phyloP scores from a whole-genome alignment of 92 coral and sea anemone species.

The Parazoanthus atlanticus region DNA sequence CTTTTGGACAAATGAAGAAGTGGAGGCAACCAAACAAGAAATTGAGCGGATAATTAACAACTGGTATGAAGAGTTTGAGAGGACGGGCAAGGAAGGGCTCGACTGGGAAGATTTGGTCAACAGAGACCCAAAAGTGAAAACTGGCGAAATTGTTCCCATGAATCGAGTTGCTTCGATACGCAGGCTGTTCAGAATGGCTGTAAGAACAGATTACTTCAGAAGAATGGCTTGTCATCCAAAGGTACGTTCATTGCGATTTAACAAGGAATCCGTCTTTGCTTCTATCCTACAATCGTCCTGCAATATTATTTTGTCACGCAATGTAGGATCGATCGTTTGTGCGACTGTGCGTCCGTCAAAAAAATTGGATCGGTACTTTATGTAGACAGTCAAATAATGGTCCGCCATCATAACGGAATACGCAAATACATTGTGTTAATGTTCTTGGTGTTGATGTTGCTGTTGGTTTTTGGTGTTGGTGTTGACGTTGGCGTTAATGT shows the following conservation, averaged over 20 bases:
- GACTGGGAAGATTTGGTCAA: conserved; percentile 23
- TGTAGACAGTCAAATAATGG: too few species aligned
- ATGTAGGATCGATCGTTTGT: neutral
- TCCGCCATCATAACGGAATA: too few species aligned
- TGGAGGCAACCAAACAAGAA: conserved; percentile 20
- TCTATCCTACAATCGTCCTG: neutral
- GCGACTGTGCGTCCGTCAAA: neutral
- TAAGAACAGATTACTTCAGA: neutral
- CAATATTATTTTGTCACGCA: conserved; percentile 3
- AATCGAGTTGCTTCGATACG: conserved; percentile 5
- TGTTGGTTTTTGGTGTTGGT: neutral
- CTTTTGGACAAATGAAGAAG: conserved; percentile 16
- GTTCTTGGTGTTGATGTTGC: neutral
- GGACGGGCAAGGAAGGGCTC: neutral
- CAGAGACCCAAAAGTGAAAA: conserved; percentile 9
- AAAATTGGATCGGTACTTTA: too few species aligned
- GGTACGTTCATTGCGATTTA: neutral
- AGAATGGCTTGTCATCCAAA: conserved; percentile 14
- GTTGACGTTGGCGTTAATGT: too few species aligned
- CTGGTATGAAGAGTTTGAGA: conserved; percentile 17
- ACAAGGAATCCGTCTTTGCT: neutral
- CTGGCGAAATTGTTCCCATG: conserved; percentile 3
- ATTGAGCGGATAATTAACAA: conserved; percentile 2
- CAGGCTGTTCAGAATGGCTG: conserved; percentile 23
- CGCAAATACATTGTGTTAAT: neutral